These are phyloP conservation scores for Oenanthe oenanthe DNA, from an alignment of 2,113 vertebrate species.

Conservation along the genomic window DNA sequence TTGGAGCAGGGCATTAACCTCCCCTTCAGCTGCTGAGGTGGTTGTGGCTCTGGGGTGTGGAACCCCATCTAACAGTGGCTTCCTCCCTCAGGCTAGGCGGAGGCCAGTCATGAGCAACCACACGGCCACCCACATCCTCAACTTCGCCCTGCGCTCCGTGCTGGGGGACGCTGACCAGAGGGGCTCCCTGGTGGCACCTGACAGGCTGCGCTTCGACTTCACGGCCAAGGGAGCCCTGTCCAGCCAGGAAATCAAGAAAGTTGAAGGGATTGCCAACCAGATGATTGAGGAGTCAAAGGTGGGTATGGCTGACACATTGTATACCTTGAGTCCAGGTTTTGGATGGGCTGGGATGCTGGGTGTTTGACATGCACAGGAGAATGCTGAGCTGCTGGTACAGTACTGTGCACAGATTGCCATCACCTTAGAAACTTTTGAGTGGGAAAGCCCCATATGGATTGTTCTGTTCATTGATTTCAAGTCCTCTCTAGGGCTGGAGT, in stretches of 20 bases:
- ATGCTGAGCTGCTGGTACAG: not conserved
- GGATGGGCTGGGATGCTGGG: not conserved
- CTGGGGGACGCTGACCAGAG: slow-evolving; percentile 95
- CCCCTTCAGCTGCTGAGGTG: not conserved
- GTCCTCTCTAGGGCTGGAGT: not conserved
- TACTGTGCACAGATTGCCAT: not conserved
- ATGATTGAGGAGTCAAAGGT: slow-evolving; percentile 92
- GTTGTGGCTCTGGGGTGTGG: accelerated
- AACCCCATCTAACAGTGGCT: not conserved
- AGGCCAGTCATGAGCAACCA: slow-evolving; percentile 97
- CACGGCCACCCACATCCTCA: slow-evolving; percentile 95
- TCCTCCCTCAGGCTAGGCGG: slow-evolving; percentile 81
- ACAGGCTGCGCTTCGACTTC: slow-evolving; percentile 95
- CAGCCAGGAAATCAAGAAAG: slow-evolving; percentile 84
- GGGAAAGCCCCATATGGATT: not conserved
- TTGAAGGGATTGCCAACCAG: slow-evolving; percentile 85
- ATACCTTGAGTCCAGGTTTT: not conserved
- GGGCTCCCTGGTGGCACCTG: slow-evolving; percentile 91
- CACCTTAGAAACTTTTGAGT: not conserved
- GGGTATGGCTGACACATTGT: accelerated
- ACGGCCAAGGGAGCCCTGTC: slow-evolving; percentile 93
- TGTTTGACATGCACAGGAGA: not conserved
- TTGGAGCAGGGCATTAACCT: not conserved
- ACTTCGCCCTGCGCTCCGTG: slow-evolving; percentile 91
- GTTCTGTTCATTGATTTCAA: not conserved